Evolutionary conservation across 2,888 invertebrate genomes (phyloP).

Genomic region (Trimorus sp.): DNA sequence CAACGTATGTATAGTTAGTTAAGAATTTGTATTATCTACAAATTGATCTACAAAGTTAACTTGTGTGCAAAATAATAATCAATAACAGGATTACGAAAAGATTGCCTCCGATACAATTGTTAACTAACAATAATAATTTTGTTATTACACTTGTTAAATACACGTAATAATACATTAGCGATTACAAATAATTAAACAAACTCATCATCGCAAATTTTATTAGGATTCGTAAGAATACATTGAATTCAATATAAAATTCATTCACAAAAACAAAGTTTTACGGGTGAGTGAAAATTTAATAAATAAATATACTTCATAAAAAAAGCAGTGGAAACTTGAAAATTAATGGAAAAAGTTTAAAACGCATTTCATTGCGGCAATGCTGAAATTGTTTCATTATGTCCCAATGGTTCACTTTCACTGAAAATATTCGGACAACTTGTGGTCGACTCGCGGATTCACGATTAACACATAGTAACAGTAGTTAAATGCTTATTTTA

Average conservation of each 20-base stretch:
- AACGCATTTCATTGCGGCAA: constrained; percentile 46
- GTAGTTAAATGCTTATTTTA: constrained; percentile 48
- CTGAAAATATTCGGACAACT: constrained; percentile 57
- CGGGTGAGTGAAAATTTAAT: constrained; percentile 34
- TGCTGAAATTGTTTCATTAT: constrained; percentile 50
- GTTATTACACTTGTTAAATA: no score
- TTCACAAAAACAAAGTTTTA: constrained; percentile 14
- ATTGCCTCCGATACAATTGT: no score
- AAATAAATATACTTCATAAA: constrained; percentile 36
- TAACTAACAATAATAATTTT: no score
- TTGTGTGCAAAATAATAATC: no score
- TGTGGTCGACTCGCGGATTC: constrained; percentile 42
- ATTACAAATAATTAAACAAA: no score
- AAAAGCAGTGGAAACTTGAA: constrained; percentile 32
- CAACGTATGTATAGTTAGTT: no score
- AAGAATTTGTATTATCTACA: no score
- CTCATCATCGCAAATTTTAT: no score
- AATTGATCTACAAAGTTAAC: no score
- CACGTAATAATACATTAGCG: no score
- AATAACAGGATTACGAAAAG: no score
- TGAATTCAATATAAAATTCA: not conserved
- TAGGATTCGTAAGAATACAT: no score
- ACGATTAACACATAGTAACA: constrained; percentile 49
- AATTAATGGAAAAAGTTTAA: constrained; percentile 53
- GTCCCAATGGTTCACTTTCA: constrained; percentile 56